These are phyloP conservation scores for Kryphioiulus occultus DNA, from an alignment of 2,888 invertebrate species.

Conservation along the genomic window DNA sequence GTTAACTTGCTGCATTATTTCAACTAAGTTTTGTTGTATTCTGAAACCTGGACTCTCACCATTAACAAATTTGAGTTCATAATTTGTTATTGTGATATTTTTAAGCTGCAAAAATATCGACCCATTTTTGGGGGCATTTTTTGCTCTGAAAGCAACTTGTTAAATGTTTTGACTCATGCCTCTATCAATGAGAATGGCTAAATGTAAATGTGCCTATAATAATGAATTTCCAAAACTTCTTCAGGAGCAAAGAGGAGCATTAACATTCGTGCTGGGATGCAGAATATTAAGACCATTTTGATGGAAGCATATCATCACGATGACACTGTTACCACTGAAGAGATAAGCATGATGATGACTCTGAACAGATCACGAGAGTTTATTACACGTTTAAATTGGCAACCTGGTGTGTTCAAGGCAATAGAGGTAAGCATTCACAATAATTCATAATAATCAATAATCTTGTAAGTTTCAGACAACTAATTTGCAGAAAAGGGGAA, in stretches of 20 bases:
- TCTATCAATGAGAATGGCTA: too few relatives aligned
- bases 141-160: too few relatives aligned
- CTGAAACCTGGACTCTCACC: background rate
- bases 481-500: background rate
- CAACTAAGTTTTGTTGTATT: background rate
- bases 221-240: background rate
- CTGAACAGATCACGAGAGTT: slow-evolving; percentile 59
- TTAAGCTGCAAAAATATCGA: too few relatives aligned
- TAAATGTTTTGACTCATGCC: too few relatives aligned
- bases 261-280: slow-evolving; percentile 57
- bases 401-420: slow-evolving; percentile 57
- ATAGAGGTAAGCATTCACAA: slow-evolving; percentile 9
- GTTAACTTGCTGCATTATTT: background rate
- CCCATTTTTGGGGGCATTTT: too few relatives aligned
- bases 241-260: slow-evolving; percentile 52
- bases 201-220: too few relatives aligned
- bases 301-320: slow-evolving; percentile 57
- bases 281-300: slow-evolving; percentile 58
- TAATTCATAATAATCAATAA: too few relatives aligned
- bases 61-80: background rate
- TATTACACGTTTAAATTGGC: slow-evolving; percentile 58
- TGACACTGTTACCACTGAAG: slow-evolving; percentile 57
- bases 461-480: background rate
- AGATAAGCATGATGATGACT: slow-evolving; percentile 56
- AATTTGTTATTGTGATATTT: background rate